Evolutionary conservation across 2,113 vertebrate genomes (phyloP), one percentile per base, ranked within the genome.

Genomic region (Lampris megalopsis): DNA sequence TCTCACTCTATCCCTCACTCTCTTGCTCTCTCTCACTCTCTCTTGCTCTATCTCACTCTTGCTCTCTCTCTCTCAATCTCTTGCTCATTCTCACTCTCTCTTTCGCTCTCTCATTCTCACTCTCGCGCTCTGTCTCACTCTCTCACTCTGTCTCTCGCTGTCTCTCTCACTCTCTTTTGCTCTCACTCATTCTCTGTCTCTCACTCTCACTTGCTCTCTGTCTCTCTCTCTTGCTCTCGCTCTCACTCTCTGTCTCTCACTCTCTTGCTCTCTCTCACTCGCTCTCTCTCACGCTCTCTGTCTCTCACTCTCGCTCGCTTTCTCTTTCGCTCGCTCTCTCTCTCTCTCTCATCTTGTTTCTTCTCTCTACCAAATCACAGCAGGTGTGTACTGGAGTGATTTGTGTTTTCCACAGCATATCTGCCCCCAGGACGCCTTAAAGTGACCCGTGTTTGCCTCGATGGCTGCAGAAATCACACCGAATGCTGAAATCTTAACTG

Each of bases 381-480:
- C 52, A n/a, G 52, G 52, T 35, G 52, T 54, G 52, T n/a, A 10
- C 3, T 52, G 49, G 49, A 52, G 8, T 52, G 9, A 4, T 36
- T 11, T 36, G 35, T 8, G 54, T 37, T 52, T 52, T 24, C 48
- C 11, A 35, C 54, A 13, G 48, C 37, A 4, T 38, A 47, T 71
- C 50, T 24, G 61, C 68, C 53, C 64, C 68, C 61, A 42, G 40
- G 54, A 67, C 63, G 54, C 36, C 63, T 58, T 66, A 66, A 73
- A 63, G 77, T 71, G 52, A 45, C 70, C 35, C 56, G n/a, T 45
- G 57, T 35, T 56, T 68, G 10, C 81, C 24, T 24, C 24, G 24
- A 24, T 24, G 24, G 24, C 41, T 71, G 36, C 10, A 70, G 63
- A 78, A 68, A 71, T 67, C 75, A 49, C 56, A 56, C 53, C 10